These are phyloP conservation scores for Polydrusus pterygomalis DNA, from an alignment of 2,888 invertebrate genomes.

Conservation along the genomic window DNA sequence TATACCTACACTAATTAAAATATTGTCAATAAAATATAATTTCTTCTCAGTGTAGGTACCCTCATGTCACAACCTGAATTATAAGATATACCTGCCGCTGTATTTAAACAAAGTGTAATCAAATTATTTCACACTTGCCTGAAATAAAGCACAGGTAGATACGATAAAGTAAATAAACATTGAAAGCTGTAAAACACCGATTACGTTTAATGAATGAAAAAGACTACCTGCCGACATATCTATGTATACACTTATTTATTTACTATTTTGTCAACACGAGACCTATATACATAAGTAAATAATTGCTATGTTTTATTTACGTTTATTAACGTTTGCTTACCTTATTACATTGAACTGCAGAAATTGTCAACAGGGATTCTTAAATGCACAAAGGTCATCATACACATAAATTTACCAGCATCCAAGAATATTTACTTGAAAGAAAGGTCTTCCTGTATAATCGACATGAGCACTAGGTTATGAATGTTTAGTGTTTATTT, in stretches of 20 bases:
- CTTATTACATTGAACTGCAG: conserved; percentile 57
- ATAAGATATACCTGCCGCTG: not conserved
- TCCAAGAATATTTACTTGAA: conserved; percentile 57
- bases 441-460: conserved; percentile 29
- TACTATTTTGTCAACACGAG: conserved; percentile 26
- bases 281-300: conserved; percentile 23
- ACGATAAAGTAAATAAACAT: conserved; percentile 37
- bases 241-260: not conserved
- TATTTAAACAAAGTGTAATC: conserved; percentile 16
- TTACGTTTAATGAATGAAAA: conserved; percentile 22
- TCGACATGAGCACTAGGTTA: conserved; percentile 38
- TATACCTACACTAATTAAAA: too few species aligned
- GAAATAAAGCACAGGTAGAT: conserved; percentile 28
- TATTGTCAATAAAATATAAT: too few species aligned
- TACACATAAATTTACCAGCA: conserved; percentile 61
- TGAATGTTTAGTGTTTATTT: conserved; percentile 50
- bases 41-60: not conserved
- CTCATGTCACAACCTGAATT: not conserved
- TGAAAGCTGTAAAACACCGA: conserved; percentile 21
- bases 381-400: conserved; percentile 61
- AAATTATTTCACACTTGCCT: conserved; percentile 28
- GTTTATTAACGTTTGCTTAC: conserved; percentile 50
- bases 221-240: conserved; percentile 19
- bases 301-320: conserved; percentile 7
- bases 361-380: conserved; percentile 51